These are phyloP conservation scores for Coccyzus lansbergi DNA, from an alignment of 2,797 vertebrate species.

Conservation along the genomic window DNA sequence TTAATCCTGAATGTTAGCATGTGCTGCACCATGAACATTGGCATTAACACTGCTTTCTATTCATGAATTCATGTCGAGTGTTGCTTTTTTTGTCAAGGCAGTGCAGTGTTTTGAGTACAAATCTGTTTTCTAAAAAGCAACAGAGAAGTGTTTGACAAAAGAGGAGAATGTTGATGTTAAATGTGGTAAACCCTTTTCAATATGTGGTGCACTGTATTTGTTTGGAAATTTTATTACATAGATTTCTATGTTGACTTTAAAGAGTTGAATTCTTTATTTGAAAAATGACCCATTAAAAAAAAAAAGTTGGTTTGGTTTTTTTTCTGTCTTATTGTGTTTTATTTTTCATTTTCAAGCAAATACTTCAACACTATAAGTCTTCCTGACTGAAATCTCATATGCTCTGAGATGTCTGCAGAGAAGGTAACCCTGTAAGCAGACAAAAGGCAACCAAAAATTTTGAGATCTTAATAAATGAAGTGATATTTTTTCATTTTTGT, in stretches of 20 bases:
- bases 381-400: background rate
- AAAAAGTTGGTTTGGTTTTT: too few species aligned
- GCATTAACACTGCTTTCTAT: background rate
- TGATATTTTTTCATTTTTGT: background rate
- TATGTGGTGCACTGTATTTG: background rate
- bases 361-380: background rate
- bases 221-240: background rate
- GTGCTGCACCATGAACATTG: background rate
- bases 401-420: background rate
- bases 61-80: background rate
- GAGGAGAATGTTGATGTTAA: background rate
- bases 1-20: background rate
- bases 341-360: background rate
- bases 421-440: background rate
- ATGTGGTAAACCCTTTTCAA: background rate
- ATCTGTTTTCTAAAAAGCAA: slow-evolving; percentile 19
- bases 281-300: background rate
- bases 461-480: background rate
- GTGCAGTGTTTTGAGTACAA: background rate
- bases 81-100: slow-evolving; percentile 3
- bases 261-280: background rate
- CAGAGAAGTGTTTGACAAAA: background rate
- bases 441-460: background rate
- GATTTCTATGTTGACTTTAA: background rate
- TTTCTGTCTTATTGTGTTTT: background rate